phyloP scores from a whole-genome alignment of 2,888 invertebrate species.

The Callimorpha dominula region DNA sequence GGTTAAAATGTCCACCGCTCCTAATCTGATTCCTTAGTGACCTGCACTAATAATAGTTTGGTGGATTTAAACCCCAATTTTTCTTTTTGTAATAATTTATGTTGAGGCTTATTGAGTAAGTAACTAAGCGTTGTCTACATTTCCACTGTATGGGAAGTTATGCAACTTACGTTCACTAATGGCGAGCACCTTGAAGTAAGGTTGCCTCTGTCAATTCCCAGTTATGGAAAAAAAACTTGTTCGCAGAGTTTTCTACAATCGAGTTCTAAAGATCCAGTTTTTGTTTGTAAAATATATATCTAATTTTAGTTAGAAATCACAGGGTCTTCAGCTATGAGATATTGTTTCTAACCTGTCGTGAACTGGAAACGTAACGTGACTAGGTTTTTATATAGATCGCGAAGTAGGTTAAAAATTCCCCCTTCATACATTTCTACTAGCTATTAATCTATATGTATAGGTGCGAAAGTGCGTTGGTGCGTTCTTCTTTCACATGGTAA shows the following conservation, averaged over 20 bases:
- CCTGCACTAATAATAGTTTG: no score
- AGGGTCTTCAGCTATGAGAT: neutral
- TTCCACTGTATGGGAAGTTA: neutral
- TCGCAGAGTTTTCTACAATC: constrained; percentile 40
- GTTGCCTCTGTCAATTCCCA: neutral
- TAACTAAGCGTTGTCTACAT: neutral
- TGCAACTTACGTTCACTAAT: neutral
- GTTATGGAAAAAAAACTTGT: neutral
- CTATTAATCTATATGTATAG: neutral
- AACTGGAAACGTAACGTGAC: neutral
- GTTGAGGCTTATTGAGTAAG: neutral
- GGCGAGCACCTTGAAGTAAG: neutral
- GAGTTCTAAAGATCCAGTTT: constrained; percentile 35
- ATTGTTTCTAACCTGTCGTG: neutral
- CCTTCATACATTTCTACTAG: neutral
- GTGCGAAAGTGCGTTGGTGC: neutral
- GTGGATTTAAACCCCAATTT: no score
- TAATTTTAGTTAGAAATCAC: constrained; percentile 49
- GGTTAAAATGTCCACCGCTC: neutral
- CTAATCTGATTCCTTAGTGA: neutral
- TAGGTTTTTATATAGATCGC: neutral
- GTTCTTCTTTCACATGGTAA: neutral
- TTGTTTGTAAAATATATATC: constrained; percentile 38
- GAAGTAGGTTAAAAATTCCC: neutral
- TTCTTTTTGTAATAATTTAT: neutral